Conservation (phyloP, 2,113 vertebrate species). For the Paralichthys olivaceus region DNA sequence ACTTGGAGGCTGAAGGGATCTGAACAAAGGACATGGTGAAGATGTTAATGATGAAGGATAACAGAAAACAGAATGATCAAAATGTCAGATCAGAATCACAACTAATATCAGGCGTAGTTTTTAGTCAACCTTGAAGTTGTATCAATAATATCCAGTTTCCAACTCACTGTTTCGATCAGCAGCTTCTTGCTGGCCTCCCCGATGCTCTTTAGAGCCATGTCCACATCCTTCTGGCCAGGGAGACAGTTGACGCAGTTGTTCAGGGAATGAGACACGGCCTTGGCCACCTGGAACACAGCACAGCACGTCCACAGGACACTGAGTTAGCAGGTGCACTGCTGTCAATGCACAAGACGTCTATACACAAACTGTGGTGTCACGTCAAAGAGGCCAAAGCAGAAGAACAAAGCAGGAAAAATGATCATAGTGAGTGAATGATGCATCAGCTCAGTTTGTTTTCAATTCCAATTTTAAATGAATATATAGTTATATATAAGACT, state of each 20-base stretch:
- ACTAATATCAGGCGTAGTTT: too few relatives aligned
- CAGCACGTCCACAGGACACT: constrained; percentile 8
- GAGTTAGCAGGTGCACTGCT: constrained; percentile 5
- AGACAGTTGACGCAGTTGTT: constrained; percentile 99
- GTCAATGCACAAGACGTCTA: background rate
- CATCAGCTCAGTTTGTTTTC: background rate
- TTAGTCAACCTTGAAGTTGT: background rate
- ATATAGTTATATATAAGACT: too few relatives aligned
- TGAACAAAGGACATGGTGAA: constrained; percentile 49
- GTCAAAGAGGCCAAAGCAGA: background rate
- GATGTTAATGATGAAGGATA: background rate
- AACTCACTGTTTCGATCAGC: constrained; percentile 92
- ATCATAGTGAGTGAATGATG: too few relatives aligned
- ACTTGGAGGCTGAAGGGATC: constrained; percentile 93
- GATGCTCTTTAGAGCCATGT: constrained; percentile 96
- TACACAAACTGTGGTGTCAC: background rate
- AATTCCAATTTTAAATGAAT: constrained; percentile 1
- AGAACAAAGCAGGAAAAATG: constrained; percentile 1
- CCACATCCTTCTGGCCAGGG: constrained; percentile 98
- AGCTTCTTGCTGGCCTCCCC: constrained; percentile 99
- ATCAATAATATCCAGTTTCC: background rate
- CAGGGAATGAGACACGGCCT: constrained; percentile 96
- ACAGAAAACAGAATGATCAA: too few relatives aligned
- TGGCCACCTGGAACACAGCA: constrained; percentile 88
- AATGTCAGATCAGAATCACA: too few relatives aligned